Conservation (phyloP, 2,888 invertebrate species). For the Amaurobius ferox region DNA sequence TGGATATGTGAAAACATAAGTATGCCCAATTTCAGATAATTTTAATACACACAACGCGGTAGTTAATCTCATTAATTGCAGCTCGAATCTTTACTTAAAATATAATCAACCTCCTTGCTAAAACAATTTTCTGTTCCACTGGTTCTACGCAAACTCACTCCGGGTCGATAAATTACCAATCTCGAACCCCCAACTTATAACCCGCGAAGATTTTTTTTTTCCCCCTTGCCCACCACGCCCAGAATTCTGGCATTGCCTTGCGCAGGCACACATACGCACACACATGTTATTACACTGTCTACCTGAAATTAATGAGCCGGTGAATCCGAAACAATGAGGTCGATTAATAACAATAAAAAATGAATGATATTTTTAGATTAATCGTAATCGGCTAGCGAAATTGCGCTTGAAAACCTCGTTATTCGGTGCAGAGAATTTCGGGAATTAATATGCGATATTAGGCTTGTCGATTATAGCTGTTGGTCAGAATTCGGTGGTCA, state of each 20-base stretch:
- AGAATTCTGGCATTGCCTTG: neutral
- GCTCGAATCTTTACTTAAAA: neutral
- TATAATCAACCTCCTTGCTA: no score
- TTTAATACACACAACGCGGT: no score
- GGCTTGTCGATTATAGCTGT: conserved; percentile 7
- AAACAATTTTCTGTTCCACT: conserved; percentile 3
- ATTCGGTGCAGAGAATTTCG: neutral
- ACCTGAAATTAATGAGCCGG: conserved; percentile 4
- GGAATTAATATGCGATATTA: conserved; percentile 13
- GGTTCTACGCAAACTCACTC: neutral
- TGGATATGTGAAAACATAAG: no score
- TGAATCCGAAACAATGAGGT: conserved; percentile 5
- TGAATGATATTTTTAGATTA: conserved; percentile 61
- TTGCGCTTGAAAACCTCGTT: conserved; percentile 60
- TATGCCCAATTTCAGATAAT: no score
- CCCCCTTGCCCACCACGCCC: neutral
- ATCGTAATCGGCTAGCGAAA: conserved; percentile 69
- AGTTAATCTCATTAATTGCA: neutral
- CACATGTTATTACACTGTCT: conserved; percentile 13
- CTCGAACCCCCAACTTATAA: neutral
- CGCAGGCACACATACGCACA: neutral
- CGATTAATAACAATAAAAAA: conserved; percentile 26
- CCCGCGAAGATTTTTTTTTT: neutral
- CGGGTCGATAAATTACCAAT: neutral
- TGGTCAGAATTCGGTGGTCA: conserved; percentile 1